Evolutionary conservation across 2,113 vertebrate genomes (phyloP), one percentile per base, ranked within the genome.

Genomic region (Lampris megalopsis): DNA sequence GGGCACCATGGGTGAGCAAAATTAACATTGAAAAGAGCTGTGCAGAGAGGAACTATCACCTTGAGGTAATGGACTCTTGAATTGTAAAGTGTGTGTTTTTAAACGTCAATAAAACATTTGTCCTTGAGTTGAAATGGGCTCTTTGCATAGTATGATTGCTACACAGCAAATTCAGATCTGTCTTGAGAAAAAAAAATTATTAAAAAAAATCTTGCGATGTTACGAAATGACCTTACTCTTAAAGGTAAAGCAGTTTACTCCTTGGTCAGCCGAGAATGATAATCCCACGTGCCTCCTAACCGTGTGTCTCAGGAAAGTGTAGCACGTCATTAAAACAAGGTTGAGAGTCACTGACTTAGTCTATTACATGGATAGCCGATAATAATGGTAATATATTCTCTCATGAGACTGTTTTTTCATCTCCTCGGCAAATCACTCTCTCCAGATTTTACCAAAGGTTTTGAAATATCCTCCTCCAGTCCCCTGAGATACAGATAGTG

Each of bases 381-480:
- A 80, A 86, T 84, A 50, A 80, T 64, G 61, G 47, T 59, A 73
- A 71, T 62, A 77, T 73, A 84, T 77, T 79, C 78, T 74, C 76
- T 58, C 53, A 45, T 73, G 75, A 71, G 64, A 13, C 64, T 68
- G 64, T 60, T 84, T 89, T 82, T 42, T 24, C 24, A 77, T 79
- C 10, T 67, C 48, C 71, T 88, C 88, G 84, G 86, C 89, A 90
- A 83, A 84, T 68, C 13, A n/a, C 75, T 66, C 75, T 71, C 49
- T 82, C 63, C 35, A 79, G 69, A 80, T 78, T 24, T 70, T 61
- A 80, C 73, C 58, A 68, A 60, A 68, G 45, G 37, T 50, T 82
- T 63, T 70, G 74, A 85, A 88, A 86, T 84, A 85, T 78, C 75
- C 41, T 85, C 68, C 53, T 2, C n/a, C 45, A 7, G 41, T 79